Percentiles rank a stretch among this genome's conserved stretches.
Evolutionary conservation across 2,113 vertebrate genomes (phyloP).

Genomic region (Toxotes jaculatrix): DNA sequence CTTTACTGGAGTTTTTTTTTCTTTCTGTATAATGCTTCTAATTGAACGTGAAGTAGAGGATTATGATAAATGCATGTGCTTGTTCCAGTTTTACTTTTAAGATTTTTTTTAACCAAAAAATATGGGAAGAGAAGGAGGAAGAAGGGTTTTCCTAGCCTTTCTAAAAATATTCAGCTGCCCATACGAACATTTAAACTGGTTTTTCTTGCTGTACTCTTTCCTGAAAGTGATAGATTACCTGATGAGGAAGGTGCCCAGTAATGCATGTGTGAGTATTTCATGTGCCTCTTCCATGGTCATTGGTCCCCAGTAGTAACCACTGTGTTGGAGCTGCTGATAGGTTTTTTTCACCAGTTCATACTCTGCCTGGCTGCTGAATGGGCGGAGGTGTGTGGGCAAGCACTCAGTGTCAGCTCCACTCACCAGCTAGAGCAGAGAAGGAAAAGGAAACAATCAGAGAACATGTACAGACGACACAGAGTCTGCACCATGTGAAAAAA

Average conservation of each 20-base stretch:
- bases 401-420: neutral
- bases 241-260: constrained; percentile 92
- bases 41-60: neutral
- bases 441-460: neutral
- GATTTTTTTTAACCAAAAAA: neutral
- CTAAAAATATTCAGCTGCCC: neutral
- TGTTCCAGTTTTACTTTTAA: neutral
- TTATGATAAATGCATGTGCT: neutral
- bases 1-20: neutral
- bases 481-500: neutral
- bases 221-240: constrained; percentile 69
- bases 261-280: constrained; percentile 81
- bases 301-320: constrained; percentile 95
- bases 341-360: constrained; percentile 88
- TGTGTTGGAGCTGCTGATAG: constrained; percentile 88
- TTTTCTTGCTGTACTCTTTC: neutral
- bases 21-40: neutral
- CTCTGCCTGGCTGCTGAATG: constrained; percentile 88
- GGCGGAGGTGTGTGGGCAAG: constrained; percentile 86
- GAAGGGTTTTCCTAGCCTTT: neutral
- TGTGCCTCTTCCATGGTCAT: constrained; percentile 91
- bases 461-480: neutral
- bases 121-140: neutral
- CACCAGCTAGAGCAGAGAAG: constrained; percentile 13
- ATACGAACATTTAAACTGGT: neutral